These are phyloP conservation scores for Condylostylus longicornis DNA, from an alignment of 1,140 invertebrate genomes.

Conservation along the genomic window DNA sequence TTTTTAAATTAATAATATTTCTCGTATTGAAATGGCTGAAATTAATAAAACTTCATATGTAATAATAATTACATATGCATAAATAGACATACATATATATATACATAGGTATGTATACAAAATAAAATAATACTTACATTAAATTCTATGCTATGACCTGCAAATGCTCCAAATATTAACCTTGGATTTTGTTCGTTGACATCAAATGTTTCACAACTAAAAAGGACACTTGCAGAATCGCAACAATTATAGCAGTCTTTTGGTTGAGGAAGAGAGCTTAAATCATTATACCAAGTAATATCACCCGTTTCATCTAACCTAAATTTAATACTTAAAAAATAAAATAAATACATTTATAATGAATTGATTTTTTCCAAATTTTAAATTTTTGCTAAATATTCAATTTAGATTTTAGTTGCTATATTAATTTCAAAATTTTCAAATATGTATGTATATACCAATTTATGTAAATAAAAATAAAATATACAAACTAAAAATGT, in stretches of 20 bases:
- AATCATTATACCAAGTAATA: slow-evolving; percentile 42
- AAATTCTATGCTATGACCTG: slow-evolving; percentile 50
- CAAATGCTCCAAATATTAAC: slow-evolving; percentile 44
- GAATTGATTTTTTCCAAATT: background rate
- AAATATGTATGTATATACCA: too few relatives aligned
- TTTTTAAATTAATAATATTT: too few relatives aligned
- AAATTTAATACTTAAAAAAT: slow-evolving; percentile 42
- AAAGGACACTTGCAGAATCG: slow-evolving; percentile 36
- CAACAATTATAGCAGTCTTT: slow-evolving; percentile 28
- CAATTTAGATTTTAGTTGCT: background rate
- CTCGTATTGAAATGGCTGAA: too few relatives aligned
- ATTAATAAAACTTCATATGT: too few relatives aligned
- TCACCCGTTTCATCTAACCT: slow-evolving; percentile 46
- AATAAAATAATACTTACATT: slow-evolving; percentile 30
- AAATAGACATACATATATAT: too few relatives aligned
- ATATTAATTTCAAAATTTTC: background rate
- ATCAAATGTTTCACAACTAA: slow-evolving; percentile 52
- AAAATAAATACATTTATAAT: background rate
- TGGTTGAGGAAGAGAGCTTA: slow-evolving; percentile 34
- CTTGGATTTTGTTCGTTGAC: slow-evolving; percentile 32
- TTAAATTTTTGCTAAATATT: background rate
- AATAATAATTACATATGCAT: too few relatives aligned
- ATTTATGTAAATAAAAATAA: too few relatives aligned
- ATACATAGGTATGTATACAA: background rate
- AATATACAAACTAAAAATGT: too few relatives aligned